Evolutionary conservation across 2,113 vertebrate species (phyloP).

Genomic region (Leptocoma aspasia): DNA sequence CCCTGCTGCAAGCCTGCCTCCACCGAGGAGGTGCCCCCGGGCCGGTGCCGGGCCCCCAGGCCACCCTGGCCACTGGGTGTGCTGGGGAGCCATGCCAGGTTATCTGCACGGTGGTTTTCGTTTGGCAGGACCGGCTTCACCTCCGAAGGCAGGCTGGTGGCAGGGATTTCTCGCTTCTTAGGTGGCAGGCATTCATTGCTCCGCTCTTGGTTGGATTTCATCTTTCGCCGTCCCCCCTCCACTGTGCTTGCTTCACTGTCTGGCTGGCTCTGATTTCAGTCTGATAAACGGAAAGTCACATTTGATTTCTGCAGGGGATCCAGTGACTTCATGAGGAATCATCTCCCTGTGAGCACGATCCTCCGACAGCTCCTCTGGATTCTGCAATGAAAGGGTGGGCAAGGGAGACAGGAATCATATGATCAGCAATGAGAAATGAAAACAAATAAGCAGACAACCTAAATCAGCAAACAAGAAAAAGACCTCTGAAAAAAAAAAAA

Average conservation of each 20-base stretch:
- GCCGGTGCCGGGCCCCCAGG: conserved; percentile 68
- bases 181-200: conserved; percentile 99
- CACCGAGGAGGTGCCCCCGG: conserved; percentile 18
- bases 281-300: conserved; percentile 86
- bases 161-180: conserved; percentile 94
- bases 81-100: conserved; percentile 87
- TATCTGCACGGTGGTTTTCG: conserved; percentile 87
- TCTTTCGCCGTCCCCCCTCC: conserved; percentile 82
- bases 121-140: conserved; percentile 81
- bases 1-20: conserved; percentile 80
- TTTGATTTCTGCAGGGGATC: conserved; percentile 88
- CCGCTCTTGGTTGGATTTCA: conserved; percentile 98
- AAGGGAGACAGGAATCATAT: background rate
- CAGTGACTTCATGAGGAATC: conserved; percentile 97
- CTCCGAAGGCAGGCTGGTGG: conserved; percentile 86
- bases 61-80: conserved; percentile 74
- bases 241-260: conserved; percentile 82
- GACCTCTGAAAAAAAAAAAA: background rate
- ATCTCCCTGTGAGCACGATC: conserved; percentile 87
- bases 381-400: conserved; percentile 57
- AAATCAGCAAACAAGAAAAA: background rate
- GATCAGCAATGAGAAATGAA: background rate
- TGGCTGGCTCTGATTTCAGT: conserved; percentile 79
- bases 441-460: background rate
- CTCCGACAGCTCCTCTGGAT: conserved; percentile 75